phyloP scores from a whole-genome alignment of 2,113 vertebrate species.

The Gopherus evgoodei region DNA sequence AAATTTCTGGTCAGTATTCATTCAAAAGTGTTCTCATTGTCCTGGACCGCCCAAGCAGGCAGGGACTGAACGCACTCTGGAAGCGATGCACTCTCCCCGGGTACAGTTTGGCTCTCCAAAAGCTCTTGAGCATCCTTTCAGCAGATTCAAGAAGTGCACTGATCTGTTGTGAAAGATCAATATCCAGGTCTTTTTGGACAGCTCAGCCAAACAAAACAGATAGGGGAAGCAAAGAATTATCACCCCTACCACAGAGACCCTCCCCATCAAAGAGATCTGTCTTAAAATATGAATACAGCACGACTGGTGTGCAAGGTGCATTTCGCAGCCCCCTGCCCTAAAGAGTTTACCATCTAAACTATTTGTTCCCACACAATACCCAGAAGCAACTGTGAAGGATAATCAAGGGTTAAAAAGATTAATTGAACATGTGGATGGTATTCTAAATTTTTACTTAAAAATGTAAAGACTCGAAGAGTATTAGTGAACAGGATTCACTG shows the following conservation, averaged over 20 bases:
- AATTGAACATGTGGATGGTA: rapidly evolving
- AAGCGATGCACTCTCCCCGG: not conserved
- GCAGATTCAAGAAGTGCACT: not conserved
- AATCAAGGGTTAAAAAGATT: not conserved
- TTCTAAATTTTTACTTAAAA: not conserved
- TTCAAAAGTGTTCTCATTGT: not conserved
- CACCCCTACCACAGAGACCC: not conserved
- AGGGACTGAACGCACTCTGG: not conserved
- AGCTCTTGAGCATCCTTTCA: not conserved
- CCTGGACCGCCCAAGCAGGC: not conserved
- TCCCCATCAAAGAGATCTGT: not conserved
- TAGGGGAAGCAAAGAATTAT: not conserved
- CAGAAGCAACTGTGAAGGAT: not conserved
- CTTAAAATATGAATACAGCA: not conserved
- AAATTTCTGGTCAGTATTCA: not conserved
- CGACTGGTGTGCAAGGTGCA: not conserved
- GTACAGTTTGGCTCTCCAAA: not conserved
- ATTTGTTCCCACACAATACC: not conserved
- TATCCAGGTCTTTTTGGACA: not conserved
- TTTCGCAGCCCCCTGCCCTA: not conserved
- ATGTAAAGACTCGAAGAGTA: not conserved
- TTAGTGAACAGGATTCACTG: not conserved
- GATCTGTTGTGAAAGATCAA: not conserved
- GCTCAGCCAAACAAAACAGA: not conserved
- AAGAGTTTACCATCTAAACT: not conserved